Evolutionary conservation across 1,140 invertebrate species (phyloP), one percentile per base, ranked within the genome.

Genomic region (Macrocentrus cingulum): DNA sequence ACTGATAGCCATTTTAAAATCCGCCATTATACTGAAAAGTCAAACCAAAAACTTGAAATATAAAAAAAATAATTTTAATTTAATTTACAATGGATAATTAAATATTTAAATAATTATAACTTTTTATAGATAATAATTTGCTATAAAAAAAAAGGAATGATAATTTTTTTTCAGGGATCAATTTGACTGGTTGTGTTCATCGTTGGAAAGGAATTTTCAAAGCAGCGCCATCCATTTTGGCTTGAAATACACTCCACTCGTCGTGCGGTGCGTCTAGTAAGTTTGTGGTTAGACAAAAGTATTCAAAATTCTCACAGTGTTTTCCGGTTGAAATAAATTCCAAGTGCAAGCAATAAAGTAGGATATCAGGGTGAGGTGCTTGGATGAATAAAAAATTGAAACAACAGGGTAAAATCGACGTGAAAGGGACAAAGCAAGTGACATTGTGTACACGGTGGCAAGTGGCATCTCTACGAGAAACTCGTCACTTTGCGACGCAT

Each of bases 401-500:
- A 29, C 22, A 29, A 20, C 9, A 37, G 11, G 20, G 32, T 46
- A 29, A 45, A 46, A 18, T 15, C 15, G 42, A 19, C n/a, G n/a
- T n/a, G n/a, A 18, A 49, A 46, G 37, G 29, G 49, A 46, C 44
- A 42, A 19, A 22, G 34, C 19, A 37, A 46, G 55, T 46, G 55
- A 45, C 49, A 41, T 32, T 39, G 55, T 49, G 45, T 49, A 22
- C 18, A n/a, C 32, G 1, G 39, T 39, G 44, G 19, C 22, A 61
- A 45, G 56, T 49, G 59, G 46, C 44, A 60, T 55, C 36, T 66
- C 64, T 61, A 41, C 42, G 42, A 23, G 16, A 51, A 63, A 55
- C 62, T 49, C 15, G 63, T 67, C 65, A 66, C 71, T 70, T 69
- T 69, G 63, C 57, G 45, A 56, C 65, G 67, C 71, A 75, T 84